Evolutionary conservation across 2,797 vertebrate genomes (phyloP), one percentile per base, ranked within the genome.

Genomic region (Melanotaenia maccullochi): DNA sequence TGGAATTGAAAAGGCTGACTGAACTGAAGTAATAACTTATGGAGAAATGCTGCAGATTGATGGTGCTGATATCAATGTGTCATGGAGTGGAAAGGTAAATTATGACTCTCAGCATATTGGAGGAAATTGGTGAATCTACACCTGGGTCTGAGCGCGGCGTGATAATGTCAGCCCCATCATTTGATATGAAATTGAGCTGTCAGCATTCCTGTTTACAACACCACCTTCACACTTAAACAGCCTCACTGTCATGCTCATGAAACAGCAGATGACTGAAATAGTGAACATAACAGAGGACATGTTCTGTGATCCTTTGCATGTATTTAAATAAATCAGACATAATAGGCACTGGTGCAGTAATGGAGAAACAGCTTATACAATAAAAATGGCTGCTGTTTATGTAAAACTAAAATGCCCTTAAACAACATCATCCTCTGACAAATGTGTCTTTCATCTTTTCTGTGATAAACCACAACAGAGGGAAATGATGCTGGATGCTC

Each of bases 81-180:
- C 60, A 56, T 60, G 79, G 47, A 82, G 77, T 73, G 82, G 81
- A 89, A 88, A 87, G 78, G 81, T 71, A 87, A 90, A 90, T 86
- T 78, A 81, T 72, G 71, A 77, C 60, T 78, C 64, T 81, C 71
- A 63, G 85, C 83, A 67, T 62, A 76, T 65, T 60, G 58, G n/a
- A 12, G 63, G 66, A 71, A 76, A 81, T 51, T 20, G 35, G 60
- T 13, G 63, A 69, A 58, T 76, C 61, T 70, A 78, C 64, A 75
- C 68, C 70, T 83, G 76, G 57, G 47, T 59, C 62, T 47, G 66
- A 65, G 60, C 8, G 60, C 0, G 1, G 33, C 14, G 3, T 18
- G 55, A 57, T 82, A 73, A 79, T 59, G 52, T 73, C 47, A n/a
- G 22, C 22, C 7, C 30, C 1, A 0, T 5, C 2, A 32, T 32